Conservation (phyloP, 1,140 invertebrate genomes). For the Cydia fagiglandana region DNA sequence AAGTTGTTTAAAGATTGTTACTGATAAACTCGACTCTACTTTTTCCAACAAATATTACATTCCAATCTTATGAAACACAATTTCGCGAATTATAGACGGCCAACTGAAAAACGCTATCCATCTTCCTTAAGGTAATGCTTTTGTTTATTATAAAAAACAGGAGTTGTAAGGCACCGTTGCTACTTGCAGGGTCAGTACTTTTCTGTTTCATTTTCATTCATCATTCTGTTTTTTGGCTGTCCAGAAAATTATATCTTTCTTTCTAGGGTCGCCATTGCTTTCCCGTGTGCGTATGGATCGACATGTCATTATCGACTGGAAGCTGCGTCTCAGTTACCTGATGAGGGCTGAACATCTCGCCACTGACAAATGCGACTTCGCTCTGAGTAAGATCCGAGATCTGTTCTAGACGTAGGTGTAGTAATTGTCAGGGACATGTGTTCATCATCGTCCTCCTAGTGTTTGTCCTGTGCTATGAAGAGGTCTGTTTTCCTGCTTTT, state of each 20-base stretch:
- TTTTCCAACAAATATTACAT: background rate
- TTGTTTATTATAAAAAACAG: too few relatives aligned
- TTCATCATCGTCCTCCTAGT: too few relatives aligned
- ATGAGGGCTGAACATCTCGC: slow-evolving; percentile 83
- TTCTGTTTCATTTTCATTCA: too few relatives aligned
- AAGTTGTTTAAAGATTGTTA: background rate
- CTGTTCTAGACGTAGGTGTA: too few relatives aligned
- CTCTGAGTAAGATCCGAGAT: slow-evolving; percentile 79
- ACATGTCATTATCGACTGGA: slow-evolving; percentile 91
- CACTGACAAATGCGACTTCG: slow-evolving; percentile 85
- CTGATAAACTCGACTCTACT: background rate
- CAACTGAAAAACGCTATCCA: too few relatives aligned
- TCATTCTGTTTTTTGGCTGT: too few relatives aligned
- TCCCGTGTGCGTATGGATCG: slow-evolving; percentile 81
- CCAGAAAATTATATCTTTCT: background rate
- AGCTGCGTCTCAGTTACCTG: slow-evolving; percentile 84
- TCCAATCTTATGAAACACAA: background rate
- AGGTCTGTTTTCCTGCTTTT: too few relatives aligned
- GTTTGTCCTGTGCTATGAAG: too few relatives aligned
- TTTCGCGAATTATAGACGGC: background rate
- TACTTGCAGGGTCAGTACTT: too few relatives aligned
- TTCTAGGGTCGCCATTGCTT: slow-evolving; percentile 72
- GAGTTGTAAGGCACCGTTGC: too few relatives aligned
- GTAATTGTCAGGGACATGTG: too few relatives aligned
- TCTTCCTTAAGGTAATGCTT: too few relatives aligned